A percentile compares a stretch with the other conserved stretches of the same genome.
phyloP scores from a whole-genome alignment of 2,113 vertebrate species.

The Shinisaurus crocodilurus region DNA sequence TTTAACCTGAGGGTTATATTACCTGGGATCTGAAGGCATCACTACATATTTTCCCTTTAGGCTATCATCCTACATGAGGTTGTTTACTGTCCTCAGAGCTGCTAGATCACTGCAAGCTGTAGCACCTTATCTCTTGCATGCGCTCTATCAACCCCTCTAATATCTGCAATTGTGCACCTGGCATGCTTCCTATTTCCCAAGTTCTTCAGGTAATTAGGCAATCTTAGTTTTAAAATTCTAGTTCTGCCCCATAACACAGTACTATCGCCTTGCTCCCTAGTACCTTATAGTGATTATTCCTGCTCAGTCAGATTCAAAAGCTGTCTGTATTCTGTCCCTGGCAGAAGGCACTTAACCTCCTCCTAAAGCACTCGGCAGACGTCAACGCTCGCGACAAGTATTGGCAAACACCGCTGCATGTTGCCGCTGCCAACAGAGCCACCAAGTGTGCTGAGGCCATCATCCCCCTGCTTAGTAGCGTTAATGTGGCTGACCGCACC shows the following conservation, averaged over 20 bases:
- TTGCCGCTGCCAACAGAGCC: slow-evolving; percentile 92
- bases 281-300: neutral
- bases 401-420: slow-evolving; percentile 92
- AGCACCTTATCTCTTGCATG: neutral
- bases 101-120: neutral
- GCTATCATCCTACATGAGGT: too few species aligned
- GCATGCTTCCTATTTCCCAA: neutral
- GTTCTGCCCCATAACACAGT: neutral
- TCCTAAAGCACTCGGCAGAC: slow-evolving; percentile 89
- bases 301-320: neutral
- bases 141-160: neutral
- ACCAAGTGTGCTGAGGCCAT: slow-evolving; percentile 88
- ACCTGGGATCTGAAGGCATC: neutral
- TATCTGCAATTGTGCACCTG: neutral
- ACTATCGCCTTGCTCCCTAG: neutral
- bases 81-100: too few species aligned
- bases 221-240: neutral
- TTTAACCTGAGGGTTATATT: neutral
- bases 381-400: slow-evolving; percentile 90
- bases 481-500: slow-evolving; percentile 88
- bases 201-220: neutral
- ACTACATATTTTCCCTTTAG: neutral
- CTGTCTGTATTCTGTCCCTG: neutral
- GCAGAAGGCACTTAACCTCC: slow-evolving; percentile 88
- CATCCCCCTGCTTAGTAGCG: slow-evolving; percentile 85